A percentile compares a stretch with the other conserved stretches of the same genome.
Evolutionary conservation across 2,797 vertebrate genomes (phyloP).

Genomic region (Enteromius fasciolatus): DNA sequence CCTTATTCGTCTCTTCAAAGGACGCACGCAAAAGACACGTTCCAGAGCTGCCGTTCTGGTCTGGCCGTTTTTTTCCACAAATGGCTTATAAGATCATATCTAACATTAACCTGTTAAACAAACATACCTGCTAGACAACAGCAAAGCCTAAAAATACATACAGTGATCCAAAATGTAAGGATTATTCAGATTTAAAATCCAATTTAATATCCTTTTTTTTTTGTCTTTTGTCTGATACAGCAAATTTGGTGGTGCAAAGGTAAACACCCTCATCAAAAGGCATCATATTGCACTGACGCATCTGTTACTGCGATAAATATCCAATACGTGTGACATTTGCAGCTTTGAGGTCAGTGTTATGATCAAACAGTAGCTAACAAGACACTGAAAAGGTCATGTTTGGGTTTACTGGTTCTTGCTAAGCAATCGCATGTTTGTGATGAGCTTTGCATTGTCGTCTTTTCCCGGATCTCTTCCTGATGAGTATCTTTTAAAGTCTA

Average conservation of each 20-base stretch:
- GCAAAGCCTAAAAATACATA: neutral
- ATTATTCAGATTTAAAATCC: neutral
- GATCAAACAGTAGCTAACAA: slow-evolving; percentile 28
- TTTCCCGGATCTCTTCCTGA: neutral
- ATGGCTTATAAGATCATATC: neutral
- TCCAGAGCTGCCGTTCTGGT: neutral
- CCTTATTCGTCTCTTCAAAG: slow-evolving; percentile 6
- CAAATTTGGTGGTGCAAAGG: neutral
- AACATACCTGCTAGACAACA: neutral
- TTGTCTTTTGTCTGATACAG: neutral
- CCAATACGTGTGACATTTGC: slow-evolving; percentile 24
- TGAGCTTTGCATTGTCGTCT: neutral
- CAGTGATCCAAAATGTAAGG: neutral
- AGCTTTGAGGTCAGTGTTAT: slow-evolving; percentile 22
- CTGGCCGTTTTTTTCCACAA: neutral
- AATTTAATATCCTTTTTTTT: neutral
- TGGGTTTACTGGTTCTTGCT: neutral
- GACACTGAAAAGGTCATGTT: slow-evolving; percentile 22
- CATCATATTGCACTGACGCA: slow-evolving; percentile 24
- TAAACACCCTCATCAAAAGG: slow-evolving; percentile 18
- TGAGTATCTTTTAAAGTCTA: neutral
- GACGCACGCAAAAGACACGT: neutral
- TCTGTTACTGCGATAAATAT: slow-evolving; percentile 21
- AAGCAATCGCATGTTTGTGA: neutral
- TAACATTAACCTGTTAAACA: neutral